Base-by-base conservation (phyloP, 23 tunicate genomes). In the Ascidia mentula region DNA sequence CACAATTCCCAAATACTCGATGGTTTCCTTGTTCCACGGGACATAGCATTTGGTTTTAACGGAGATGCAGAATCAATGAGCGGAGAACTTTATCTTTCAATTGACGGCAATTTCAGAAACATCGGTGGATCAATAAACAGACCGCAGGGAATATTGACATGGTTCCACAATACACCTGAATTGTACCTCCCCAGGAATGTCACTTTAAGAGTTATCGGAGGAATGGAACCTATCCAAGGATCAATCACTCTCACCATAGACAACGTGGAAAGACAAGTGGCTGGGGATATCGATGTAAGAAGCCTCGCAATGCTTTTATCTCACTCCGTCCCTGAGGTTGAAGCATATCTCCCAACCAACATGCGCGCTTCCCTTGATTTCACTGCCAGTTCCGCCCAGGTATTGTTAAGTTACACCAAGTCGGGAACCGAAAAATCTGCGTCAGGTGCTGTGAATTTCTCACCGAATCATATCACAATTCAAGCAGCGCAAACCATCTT, bases 211-310 rank as follows among this genome's bases (percentile, higher is more conserved):
- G 36, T 79, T 0, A 53, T 12, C 18, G 90, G 90, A 24, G 73
- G 65, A 28, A 40, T 86, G 90, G 46, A 60, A 42, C 90, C 90
- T 31, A 69, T 86, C 4, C 72, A 38, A 34, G 90, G 90, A 0
- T 28, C 34, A 26, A 59, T 86, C 71, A 35, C 60, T 13, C 81
- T 86, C 2, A 79, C 84, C 60, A 79, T 79, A 8, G 90, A 86
- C 73, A 84, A 73, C 73, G 81, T 73, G 13, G 90, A 86, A 79
- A 39, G 90, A 72, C 72, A 59, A 20, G 75, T 86, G 46, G 45
- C 38, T 0, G 80, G 79, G 1, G 69, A 73, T 60, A 65, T 86
- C 7, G 26, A 86, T 45, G 12, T 40, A 1, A 33, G 84, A 22
- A 79, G 65, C 38, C 6, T 72, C 28, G 73, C 73, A 0, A 60